These are phyloP conservation scores for Mayetiola destructor DNA, from an alignment of 2,888 invertebrate genomes.

Conservation along the genomic window DNA sequence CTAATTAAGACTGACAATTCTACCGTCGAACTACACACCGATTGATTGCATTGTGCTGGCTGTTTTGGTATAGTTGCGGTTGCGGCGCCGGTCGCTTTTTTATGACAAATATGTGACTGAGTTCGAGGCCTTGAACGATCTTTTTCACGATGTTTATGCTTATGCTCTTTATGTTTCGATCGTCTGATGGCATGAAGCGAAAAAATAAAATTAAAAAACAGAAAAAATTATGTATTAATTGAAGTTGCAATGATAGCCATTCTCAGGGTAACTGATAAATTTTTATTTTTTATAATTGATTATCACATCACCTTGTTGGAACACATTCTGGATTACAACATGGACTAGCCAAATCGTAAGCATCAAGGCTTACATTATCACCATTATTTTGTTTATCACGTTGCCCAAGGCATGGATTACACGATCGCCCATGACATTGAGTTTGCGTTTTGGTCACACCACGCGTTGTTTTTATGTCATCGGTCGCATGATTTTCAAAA, in stretches of 20 bases:
- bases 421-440: constrained; percentile 41
- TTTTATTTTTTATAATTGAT: background rate
- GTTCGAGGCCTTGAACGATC: constrained; percentile 30
- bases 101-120: constrained; percentile 25
- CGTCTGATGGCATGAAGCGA: no score
- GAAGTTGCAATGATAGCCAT: no score
- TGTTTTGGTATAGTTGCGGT: constrained; percentile 20
- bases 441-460: constrained; percentile 19
- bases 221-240: background rate
- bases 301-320: constrained; percentile 39
- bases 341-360: constrained; percentile 72
- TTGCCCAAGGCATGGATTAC: constrained; percentile 54
- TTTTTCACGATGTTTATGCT: constrained; percentile 42
- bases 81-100: background rate
- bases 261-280: background rate
- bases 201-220: constrained; percentile 20
- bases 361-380: constrained; percentile 67
- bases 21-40: no score
- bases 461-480: background rate
- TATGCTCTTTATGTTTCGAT: constrained; percentile 44
- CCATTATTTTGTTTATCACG: constrained; percentile 41
- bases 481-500: constrained; percentile 32
- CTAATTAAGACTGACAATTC: constrained; percentile 26
- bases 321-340: constrained; percentile 79
- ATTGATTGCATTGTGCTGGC: constrained; percentile 36